These are phyloP conservation scores for Orthochromis indermauri DNA, from an alignment of 2,113 vertebrate genomes.

Conservation along the genomic window DNA sequence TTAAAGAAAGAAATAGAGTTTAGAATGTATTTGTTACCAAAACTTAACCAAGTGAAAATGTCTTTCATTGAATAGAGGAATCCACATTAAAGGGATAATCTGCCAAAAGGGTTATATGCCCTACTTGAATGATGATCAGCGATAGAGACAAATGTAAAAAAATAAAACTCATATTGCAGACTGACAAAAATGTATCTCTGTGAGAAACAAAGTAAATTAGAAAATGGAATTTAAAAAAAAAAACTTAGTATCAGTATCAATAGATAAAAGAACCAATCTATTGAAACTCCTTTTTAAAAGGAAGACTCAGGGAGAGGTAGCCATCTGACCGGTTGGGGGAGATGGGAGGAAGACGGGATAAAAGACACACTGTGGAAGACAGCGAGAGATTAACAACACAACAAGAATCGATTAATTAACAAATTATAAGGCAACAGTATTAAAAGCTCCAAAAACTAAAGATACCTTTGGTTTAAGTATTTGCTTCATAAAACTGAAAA, in stretches of 20 bases:
- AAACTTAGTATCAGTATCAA: neutral
- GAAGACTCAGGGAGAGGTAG: neutral
- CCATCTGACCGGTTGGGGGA: neutral
- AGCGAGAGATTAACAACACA: neutral
- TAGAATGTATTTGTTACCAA: neutral
- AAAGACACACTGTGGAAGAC: neutral
- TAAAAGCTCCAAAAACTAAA: neutral
- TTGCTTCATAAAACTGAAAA: neutral
- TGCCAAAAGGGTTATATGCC: neutral
- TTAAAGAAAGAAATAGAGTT: neutral
- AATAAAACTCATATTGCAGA: neutral
- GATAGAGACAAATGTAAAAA: neutral
- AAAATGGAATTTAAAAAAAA: neutral
- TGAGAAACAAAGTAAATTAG: neutral
- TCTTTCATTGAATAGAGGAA: neutral
- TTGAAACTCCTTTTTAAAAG: neutral
- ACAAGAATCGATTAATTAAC: neutral
- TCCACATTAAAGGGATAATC: neutral
- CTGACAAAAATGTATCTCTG: neutral
- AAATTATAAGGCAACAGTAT: neutral
- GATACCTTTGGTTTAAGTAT: neutral
- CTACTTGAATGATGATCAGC: neutral
- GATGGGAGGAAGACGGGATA: neutral
- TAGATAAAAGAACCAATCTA: no score
- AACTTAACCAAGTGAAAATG: neutral